These are phyloP conservation scores for Lycaena phlaeas DNA, from an alignment of 2,888 invertebrate genomes.

Conservation along the genomic window DNA sequence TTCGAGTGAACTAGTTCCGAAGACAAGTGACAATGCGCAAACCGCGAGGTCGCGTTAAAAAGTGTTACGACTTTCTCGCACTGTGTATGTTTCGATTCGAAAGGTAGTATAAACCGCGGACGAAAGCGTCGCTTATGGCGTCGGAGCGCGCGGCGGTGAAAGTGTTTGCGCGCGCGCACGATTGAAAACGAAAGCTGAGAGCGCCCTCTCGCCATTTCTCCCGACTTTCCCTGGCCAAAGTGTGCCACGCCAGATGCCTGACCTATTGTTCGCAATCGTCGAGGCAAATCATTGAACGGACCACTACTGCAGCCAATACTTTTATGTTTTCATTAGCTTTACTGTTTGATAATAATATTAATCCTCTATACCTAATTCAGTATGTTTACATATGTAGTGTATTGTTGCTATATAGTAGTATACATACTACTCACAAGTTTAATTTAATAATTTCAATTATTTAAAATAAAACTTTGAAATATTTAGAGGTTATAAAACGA, in stretches of 20 bases:
- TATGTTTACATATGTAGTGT: too few relatives aligned
- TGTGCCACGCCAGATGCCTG: constrained; percentile 63
- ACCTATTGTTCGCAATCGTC: constrained; percentile 52
- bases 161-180: constrained; percentile 61
- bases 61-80: constrained; percentile 73
- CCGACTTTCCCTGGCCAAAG: constrained; percentile 67
- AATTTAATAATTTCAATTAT: too few relatives aligned
- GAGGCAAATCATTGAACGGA: constrained; percentile 23
- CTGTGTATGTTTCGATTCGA: constrained; percentile 39
- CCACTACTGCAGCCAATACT: not conserved
- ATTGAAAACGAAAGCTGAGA: constrained; percentile 71
- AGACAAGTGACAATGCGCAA: constrained; percentile 61
- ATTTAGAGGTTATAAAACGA: too few relatives aligned
- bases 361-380: too few relatives aligned
- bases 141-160: constrained; percentile 58
- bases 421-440: too few relatives aligned
- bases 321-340: too few relatives aligned
- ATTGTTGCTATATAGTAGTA: too few relatives aligned
- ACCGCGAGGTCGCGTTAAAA: constrained; percentile 66
- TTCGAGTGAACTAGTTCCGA: constrained; percentile 61
- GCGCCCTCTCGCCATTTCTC: constrained; percentile 72
- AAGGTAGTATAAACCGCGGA: constrained; percentile 52
- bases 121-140: constrained; percentile 49
- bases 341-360: too few relatives aligned
- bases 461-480: too few relatives aligned